Evolutionary conservation across 1,140 invertebrate genomes (phyloP), one percentile per base, ranked within the genome.

Genomic region (Heliconius melpomene): DNA sequence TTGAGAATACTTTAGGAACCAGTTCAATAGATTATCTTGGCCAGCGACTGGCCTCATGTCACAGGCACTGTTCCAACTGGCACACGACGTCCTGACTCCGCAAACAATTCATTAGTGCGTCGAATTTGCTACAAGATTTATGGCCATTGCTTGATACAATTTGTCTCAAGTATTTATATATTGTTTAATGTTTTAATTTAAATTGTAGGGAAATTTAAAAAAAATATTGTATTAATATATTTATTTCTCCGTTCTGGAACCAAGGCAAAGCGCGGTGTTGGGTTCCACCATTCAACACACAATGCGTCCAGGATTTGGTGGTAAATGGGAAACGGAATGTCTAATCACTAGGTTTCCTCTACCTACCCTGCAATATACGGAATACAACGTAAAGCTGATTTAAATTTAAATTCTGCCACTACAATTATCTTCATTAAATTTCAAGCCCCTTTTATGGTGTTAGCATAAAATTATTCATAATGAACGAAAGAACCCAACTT

Each of bases 101-200:
- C 86, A 83, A 86, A 91, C 89, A 87, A 91, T 90, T 90, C 89
- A 90, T 91, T 89, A 91, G 82, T 86, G 86, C 82, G 82, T 87
- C 83, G 85, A 86, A 89, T 90, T 90, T 89, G 79, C 82, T 83
- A 84, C 78, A 80, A 86, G 85, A 89, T 90, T 88, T 91, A 89
- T 86, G 46, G 29, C 3, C 23, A 7, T 77, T 54, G 40, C 40
- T 46, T 46, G 76, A 66, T 66, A 66, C 60, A 5, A 40, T 77
- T 77, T 72, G 46, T 77, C 50, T 77, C 76, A 70, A 66, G 9
- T 66, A 13, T 72, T 72, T 46, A 77, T 50, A 36, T 72, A 52
- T 72, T 77, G 11, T 38, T 72, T 72, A 77, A 70, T 72, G 29
- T 71, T 77, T 72, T 72, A 54, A 77, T 71, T 70, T 76, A 18